Evolutionary conservation across 2,888 invertebrate genomes (phyloP), one percentile per base, ranked within the genome.

Genomic region (Eupithecia subumbrata): DNA sequence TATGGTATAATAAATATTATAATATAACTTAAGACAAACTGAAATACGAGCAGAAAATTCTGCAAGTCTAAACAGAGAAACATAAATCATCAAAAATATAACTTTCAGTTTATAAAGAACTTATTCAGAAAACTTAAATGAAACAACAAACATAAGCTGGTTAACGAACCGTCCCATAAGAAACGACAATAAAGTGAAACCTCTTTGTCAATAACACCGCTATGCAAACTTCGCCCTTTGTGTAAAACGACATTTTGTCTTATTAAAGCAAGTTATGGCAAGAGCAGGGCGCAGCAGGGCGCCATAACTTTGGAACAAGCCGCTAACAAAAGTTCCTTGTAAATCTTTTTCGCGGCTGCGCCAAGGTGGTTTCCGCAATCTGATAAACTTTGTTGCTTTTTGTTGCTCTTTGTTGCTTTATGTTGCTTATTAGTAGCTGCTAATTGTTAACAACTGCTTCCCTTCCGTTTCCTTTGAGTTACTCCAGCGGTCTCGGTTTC

Each of bases 221-320:
- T 34, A 64, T 64, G 64, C 64, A 34, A 64, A 30, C 30, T 64
- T 64, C 34, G 34, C 18, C 64, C 64, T 64, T 64, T 64, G 34
- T 64, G 64, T 34, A 3, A 64, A 34, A 30, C 64, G 64, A 64
- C 64, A 34, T 64, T 60, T 64, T 64, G 34, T 64, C 64, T 64
- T 64, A 64, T 34, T 64, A 56, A 11, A 48, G 22, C 52, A 56
- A 56, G 22, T 56, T 56, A 40, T 43, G 22, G 18, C 18, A 34
- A 25, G 64, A 64, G 34, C 34, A 71, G 70, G 64, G 40, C 48
- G 34, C 34, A 5, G 30, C 30, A 30, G 30, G 9, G 5, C 40
- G 52, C 74, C 66, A 74, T 70, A 74, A 74, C 71, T 74, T 74
- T 60, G 8, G n/a, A 70, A 48, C 56, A 74, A 74, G 67, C 56